Base-by-base conservation (phyloP, 2,113 vertebrate species). In the Crypturellus undulatus region DNA sequence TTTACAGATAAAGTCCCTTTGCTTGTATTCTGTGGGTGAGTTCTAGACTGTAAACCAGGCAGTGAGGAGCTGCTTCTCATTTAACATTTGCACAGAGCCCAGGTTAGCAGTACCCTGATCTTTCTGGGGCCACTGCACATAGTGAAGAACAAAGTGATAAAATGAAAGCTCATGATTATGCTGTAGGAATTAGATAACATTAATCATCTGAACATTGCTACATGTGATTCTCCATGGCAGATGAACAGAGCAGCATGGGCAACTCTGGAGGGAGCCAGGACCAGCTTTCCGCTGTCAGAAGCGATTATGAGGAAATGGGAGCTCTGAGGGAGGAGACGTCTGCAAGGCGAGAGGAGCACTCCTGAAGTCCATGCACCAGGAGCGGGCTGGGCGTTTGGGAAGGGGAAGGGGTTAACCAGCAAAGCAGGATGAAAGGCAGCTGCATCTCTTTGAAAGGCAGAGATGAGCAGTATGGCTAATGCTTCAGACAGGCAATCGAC, bases 341-440 rank as follows among this genome's bases (percentile, higher is more conserved):
- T 90, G 51, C 28, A 34, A 40, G 73, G 17, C 0, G 0, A 89
- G 83, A 64, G 16, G 0, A 0, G 89, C 2, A 1, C 36, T 73
- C 51, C 59, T 51, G 63, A 78, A 63, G 25, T 3, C 51, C 67
- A 21, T 0, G 0, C 15, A 87, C 30, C 45, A 63, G 24, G 40
- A 95, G 43, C 38, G 32, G 10, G 67, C 9, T 60, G 38, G 73
- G 82, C 25, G 58, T 45, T 93, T 85, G 62, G 64, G 59, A 63
- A 85, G 52, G n/a, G 8, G 19, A 85, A 72, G 49, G 16, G 8
- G 14, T 49, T 77, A 79, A 64, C 82, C 36, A 79, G 12, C 62
- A 76, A 65, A 25, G 36, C 40, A 62, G 68, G 17, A 38, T 77
- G 45, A 47, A 79, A 76, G 43, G 1, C 3, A 28, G 18, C 18